A percentile compares a stretch with the other conserved stretches of the same genome.
These are phyloP conservation scores for Iselma pallidipennis DNA, from an alignment of 2,888 invertebrate genomes.

Conservation along the genomic window DNA sequence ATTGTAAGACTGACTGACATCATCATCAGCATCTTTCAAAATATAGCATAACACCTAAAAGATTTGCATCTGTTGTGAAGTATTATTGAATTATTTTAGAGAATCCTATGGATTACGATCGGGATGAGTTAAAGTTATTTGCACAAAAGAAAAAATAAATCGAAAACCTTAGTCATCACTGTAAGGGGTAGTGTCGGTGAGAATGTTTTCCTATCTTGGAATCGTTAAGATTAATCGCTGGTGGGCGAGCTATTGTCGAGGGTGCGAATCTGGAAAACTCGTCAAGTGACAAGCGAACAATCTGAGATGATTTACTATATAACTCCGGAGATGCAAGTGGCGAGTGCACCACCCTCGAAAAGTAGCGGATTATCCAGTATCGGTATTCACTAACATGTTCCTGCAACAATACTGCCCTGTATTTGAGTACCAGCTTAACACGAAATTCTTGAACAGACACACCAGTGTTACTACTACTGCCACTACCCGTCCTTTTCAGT, in stretches of 20 bases:
- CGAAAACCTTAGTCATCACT: not conserved
- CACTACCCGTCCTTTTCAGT: constrained; percentile 33
- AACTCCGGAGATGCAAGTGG: constrained; percentile 38
- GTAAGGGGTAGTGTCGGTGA: not conserved
- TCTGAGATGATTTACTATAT: constrained; percentile 41
- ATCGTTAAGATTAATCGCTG: constrained; percentile 2
- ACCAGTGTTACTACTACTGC: not conserved
- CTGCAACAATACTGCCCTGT: constrained; percentile 38
- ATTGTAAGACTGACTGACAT: not conserved
- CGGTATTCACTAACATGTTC: constrained; percentile 53
- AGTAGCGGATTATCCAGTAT: constrained; percentile 52
- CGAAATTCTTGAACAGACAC: constrained; percentile 40
- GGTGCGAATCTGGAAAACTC: constrained; percentile 33
- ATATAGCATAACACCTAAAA: no score
- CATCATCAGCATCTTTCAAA: no score
- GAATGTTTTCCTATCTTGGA: not conserved
- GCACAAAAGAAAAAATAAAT: no score
- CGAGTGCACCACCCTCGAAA: constrained; percentile 28
- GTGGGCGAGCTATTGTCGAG: constrained; percentile 16
- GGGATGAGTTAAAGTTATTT: not conserved
- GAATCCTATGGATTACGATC: not conserved
- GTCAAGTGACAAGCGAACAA: constrained; percentile 35
- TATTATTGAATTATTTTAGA: not conserved
- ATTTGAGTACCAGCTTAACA: constrained; percentile 48
- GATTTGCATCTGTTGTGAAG: no score